These are phyloP conservation scores for Pemphigus obesinymphae DNA, from an alignment of 1,140 invertebrate genomes.

Conservation along the genomic window DNA sequence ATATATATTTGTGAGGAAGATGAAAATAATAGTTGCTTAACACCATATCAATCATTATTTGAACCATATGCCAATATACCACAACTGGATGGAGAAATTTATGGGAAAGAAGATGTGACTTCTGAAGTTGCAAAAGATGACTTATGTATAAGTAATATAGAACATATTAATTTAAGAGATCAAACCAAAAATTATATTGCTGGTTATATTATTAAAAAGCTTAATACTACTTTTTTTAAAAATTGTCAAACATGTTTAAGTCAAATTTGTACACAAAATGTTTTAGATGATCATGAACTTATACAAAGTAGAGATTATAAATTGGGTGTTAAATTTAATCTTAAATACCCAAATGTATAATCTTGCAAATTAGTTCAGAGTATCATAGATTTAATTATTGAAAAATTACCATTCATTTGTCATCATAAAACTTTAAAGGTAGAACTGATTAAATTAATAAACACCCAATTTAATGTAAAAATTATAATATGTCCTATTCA, in stretches of 20 bases:
- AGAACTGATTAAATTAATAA: neutral
- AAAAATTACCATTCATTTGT: neutral
- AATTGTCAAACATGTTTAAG: neutral
- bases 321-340: neutral
- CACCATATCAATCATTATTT: neutral
- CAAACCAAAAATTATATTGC: neutral
- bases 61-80: neutral
- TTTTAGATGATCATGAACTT: neutral
- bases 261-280: neutral
- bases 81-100: neutral
- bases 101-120: too few species aligned
- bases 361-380: neutral
- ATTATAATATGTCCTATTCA: neutral
- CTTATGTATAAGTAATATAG: neutral
- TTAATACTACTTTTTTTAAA: neutral
- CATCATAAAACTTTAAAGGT: neutral
- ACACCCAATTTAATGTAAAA: neutral
- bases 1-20: neutral
- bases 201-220: too few species aligned
- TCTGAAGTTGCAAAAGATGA: too few species aligned
- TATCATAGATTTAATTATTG: neutral
- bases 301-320: neutral
- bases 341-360: neutral
- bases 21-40: neutral
- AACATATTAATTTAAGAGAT: neutral